A percentile compares a stretch with the other conserved stretches of the same genome.
phyloP scores from a whole-genome alignment of 2,113 vertebrate species.

The Phalacrocorax pelagicus region DNA sequence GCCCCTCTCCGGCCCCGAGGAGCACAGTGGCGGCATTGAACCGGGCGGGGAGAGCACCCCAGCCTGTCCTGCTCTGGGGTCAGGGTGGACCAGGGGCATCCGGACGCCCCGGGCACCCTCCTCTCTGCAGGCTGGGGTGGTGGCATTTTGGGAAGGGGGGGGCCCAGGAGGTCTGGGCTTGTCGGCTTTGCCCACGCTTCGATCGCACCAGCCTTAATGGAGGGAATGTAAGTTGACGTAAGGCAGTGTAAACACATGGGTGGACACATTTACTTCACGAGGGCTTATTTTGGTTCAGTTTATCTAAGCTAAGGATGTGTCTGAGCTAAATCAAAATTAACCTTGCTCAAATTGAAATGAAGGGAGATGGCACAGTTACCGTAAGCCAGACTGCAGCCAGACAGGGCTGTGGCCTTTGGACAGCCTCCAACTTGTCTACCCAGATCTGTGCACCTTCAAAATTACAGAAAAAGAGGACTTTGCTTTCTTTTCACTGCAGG shows the following conservation, averaged over 20 bases:
- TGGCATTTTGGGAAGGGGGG: neutral
- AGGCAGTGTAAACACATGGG: neutral
- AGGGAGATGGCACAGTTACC: neutral
- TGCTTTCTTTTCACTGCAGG: neutral
- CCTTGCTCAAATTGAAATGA: neutral
- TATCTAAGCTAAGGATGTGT: neutral
- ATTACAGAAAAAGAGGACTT: neutral
- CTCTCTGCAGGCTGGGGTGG: fast-evolving
- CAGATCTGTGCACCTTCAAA: neutral
- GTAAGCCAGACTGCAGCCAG: neutral
- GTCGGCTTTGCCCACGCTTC: neutral
- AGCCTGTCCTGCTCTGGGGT: neutral
- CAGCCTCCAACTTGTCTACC: neutral
- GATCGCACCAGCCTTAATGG: neutral
- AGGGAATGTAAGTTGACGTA: neutral
- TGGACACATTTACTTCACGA: neutral
- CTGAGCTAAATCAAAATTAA: neutral
- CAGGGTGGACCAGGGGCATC: neutral
- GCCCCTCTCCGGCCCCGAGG: neutral
- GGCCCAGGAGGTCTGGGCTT: neutral
- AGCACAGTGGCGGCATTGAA: conserved; percentile 16
- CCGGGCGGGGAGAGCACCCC: neutral
- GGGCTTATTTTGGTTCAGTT: neutral
- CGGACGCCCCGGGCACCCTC: neutral
- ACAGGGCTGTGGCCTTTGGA: neutral